Percentiles rank a stretch among this genome's conserved stretches.
Evolutionary conservation across 2,113 vertebrate genomes (phyloP).

Genomic region (Erpornis zantholeuca): DNA sequence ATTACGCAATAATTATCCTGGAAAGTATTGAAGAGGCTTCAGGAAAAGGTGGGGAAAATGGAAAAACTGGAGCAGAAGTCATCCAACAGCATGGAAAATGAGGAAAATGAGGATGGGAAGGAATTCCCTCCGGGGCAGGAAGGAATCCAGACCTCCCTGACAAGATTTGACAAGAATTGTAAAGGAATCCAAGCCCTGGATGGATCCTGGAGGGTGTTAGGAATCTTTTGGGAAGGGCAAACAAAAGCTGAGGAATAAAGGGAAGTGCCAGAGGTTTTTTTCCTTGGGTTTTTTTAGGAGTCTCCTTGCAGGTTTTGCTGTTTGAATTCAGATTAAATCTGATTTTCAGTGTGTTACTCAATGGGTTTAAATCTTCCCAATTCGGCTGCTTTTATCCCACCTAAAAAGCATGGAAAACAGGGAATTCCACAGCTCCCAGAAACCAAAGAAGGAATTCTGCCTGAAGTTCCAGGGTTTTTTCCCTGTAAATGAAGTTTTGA

Average conservation of each 20-base stretch:
- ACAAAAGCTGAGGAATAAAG: background rate
- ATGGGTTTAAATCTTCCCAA: background rate
- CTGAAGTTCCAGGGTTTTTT: background rate
- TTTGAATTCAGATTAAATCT: background rate
- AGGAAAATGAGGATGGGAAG: background rate
- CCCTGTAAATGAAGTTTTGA: background rate
- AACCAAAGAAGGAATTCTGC: background rate
- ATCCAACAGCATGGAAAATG: background rate
- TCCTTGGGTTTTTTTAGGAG: background rate
- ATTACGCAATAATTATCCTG: background rate
- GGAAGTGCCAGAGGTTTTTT: background rate
- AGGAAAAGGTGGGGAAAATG: fast-evolving
- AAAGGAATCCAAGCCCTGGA: background rate
- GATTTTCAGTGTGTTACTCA: fast-evolving
- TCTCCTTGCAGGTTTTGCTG: background rate
- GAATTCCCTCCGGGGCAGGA: background rate
- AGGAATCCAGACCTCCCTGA: background rate
- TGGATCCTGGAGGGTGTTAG: background rate
- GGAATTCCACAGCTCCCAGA: background rate
- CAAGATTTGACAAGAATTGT: background rate
- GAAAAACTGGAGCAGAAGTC: background rate
- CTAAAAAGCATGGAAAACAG: background rate
- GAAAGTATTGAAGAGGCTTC: background rate
- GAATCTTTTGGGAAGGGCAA: background rate
- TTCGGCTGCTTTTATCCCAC: background rate